Evolutionary conservation across 2,113 vertebrate species (phyloP).

Genomic region (Pipra filicauda): DNA sequence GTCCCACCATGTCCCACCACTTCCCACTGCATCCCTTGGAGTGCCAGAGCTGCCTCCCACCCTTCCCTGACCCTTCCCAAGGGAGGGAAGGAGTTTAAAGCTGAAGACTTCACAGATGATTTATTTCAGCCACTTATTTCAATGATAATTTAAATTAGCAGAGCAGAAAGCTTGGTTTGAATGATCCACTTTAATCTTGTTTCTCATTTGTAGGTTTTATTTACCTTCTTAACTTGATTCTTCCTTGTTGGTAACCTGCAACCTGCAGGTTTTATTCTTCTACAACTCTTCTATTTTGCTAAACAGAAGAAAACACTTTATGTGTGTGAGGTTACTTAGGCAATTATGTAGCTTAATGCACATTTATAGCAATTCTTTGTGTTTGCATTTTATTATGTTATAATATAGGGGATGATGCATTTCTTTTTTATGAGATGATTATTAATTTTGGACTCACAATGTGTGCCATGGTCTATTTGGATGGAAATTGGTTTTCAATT

Average conservation of each 20-base stretch:
- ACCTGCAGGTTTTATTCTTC: not conserved
- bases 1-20: not conserved
- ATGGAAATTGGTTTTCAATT: constrained; percentile 25
- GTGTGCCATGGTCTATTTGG: not conserved
- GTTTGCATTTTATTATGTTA: not conserved
- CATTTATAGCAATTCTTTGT: not conserved
- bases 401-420: not conserved
- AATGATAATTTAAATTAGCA: not conserved
- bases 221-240: not conserved
- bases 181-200: not conserved
- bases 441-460: constrained; percentile 8
- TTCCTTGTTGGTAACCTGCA: not conserved
- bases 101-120: rapidly evolving
- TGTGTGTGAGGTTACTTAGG: not conserved
- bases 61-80: not conserved
- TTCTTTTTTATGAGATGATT: not conserved
- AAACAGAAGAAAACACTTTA: not conserved
- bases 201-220: not conserved
- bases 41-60: not conserved
- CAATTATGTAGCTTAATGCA: not conserved
- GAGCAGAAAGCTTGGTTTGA: not conserved
- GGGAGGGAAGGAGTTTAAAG: not conserved
- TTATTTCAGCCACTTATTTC: not conserved
- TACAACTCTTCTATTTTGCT: not conserved
- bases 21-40: not conserved